These are phyloP conservation scores for Aphrophora alni DNA, from an alignment of 2,888 invertebrate species.

Conservation along the genomic window DNA sequence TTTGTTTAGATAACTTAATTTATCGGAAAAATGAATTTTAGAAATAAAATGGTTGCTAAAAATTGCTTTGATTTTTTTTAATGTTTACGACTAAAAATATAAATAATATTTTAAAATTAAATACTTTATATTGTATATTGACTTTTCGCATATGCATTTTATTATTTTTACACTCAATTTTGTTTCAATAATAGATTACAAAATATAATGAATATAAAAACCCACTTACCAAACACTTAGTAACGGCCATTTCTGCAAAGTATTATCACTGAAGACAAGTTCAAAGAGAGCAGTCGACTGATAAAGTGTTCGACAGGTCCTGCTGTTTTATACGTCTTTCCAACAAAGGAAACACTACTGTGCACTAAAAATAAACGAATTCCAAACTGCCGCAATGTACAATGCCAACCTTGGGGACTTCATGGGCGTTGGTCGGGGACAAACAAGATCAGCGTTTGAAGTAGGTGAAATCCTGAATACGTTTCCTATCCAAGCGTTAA, in stretches of 20 bases:
- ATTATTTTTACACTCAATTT: no score
- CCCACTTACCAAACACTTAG: background rate
- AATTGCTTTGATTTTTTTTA: no score
- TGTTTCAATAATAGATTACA: no score
- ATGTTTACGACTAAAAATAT: no score
- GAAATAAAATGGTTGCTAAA: no score
- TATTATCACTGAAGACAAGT: background rate
- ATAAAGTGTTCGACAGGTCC: background rate
- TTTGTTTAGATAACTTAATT: no score
- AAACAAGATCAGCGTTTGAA: background rate
- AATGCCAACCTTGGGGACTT: background rate
- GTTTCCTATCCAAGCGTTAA: background rate
- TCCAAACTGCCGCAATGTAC: background rate
- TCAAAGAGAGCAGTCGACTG: background rate
- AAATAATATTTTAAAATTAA: no score
- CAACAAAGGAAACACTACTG: constrained; percentile 1
- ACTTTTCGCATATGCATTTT: no score
- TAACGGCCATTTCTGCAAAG: constrained; percentile 2
- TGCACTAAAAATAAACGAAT: background rate
- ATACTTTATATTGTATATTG: no score
- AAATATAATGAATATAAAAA: no score
- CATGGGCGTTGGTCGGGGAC: constrained; percentile 4
- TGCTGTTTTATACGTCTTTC: background rate
- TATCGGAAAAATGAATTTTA: no score
- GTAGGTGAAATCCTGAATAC: background rate